Base-by-base conservation (phyloP, 2,888 invertebrate genomes). In the Drosophila merina region DNA sequence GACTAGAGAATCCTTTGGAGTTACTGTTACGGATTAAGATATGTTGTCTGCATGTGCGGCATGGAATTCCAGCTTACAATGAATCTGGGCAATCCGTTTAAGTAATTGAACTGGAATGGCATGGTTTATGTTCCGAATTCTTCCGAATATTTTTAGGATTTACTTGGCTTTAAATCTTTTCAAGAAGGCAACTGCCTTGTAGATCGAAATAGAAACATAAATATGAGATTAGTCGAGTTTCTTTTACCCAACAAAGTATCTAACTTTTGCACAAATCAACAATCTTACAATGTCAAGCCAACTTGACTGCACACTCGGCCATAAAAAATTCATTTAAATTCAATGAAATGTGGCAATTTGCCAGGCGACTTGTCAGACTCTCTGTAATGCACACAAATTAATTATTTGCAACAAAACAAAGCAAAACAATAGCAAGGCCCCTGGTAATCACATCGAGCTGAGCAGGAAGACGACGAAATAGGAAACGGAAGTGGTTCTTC, bases 351-450 rank as follows among this genome's bases (percentile, higher is more conserved):
- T 38, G 28, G 45, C 76, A 67, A 78, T 56, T 56, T 45, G n/a
- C 47, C 59, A 56, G 31, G 31, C 49, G 44, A 58, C 36, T 36
- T 36, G 66, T 55, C 54, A 52, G 73, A 71, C 45, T 75, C 64
- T 51, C 30, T 44, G 25, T 72, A 75, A 75, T 86, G 73, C 75
- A 52, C 68, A 55, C 70, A 79, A 86, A 84, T 88, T 88, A 84
- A 80, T 84, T 76, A 84, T 78, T 74, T 69, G 79, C 66, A 57
- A 50, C 49, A 49, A 57, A 64, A 63, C 74, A 63, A 50, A 48
- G 36, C 36, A 36, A 12, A 36, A 57, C 57, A 63, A 52, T 25
- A 8, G 33, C 14, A 14, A 2, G n/a, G 6, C 28, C 36, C 38
- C 26, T 49, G 10, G 44, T 52, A 52, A 52, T 67, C 44, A 14